Evolutionary conservation across 2,888 invertebrate genomes (phyloP).

Genomic region (Drosophila parthenogenetica): DNA sequence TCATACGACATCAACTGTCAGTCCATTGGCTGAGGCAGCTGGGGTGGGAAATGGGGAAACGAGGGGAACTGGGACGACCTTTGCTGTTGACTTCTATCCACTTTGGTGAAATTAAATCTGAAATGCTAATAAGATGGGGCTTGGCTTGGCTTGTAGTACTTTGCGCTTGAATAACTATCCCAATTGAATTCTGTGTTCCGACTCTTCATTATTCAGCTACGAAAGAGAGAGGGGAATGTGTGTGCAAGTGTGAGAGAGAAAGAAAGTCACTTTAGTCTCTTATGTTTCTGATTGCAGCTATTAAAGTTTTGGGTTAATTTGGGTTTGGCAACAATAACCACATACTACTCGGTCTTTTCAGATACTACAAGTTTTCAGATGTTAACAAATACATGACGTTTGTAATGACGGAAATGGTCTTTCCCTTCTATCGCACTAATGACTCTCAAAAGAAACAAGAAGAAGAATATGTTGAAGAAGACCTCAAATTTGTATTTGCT

Average conservation of each 20-base stretch:
- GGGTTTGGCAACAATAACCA: constrained; percentile 4
- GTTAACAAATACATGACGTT: constrained; percentile 21
- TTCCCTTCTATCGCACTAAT: constrained; percentile 26
- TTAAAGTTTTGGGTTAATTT: constrained; percentile 24
- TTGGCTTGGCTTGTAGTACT: constrained; percentile 14
- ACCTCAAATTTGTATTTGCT: constrained; percentile 10
- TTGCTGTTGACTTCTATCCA: constrained; percentile 67
- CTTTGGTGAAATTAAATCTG: constrained; percentile 75
- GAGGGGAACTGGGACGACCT: constrained; percentile 38
- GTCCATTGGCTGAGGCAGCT: neutral
- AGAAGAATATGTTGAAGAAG: neutral
- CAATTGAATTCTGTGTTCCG: constrained; percentile 51
- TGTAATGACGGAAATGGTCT: constrained; percentile 38
- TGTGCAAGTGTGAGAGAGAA: neutral
- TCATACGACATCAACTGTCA: constrained; percentile 25
- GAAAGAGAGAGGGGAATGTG: neutral
- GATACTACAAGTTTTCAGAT: constrained; percentile 7
- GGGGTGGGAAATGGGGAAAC: neutral
- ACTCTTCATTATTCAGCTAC: constrained; percentile 1
- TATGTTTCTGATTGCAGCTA: constrained; percentile 17
- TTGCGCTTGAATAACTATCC: constrained; percentile 55
- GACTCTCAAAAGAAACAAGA: neutral
- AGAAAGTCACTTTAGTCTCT: neutral
- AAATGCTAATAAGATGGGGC: constrained; percentile 69
- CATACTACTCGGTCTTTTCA: neutral